Conservation (phyloP, 2,797 vertebrate species). For the Catharus ustulatus region DNA sequence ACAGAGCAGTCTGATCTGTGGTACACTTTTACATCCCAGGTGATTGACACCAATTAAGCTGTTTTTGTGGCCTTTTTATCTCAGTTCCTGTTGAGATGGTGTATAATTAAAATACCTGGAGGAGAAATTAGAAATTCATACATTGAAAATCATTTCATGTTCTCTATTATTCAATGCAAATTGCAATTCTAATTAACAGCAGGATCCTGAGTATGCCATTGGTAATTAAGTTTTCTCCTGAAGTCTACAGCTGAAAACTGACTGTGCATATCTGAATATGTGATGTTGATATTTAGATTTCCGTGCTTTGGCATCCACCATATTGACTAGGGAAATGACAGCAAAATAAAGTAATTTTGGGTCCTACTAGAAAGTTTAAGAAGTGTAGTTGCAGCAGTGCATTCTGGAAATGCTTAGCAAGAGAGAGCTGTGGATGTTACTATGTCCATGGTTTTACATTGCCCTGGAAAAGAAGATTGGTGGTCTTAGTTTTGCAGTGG, state of each 20-base stretch:
- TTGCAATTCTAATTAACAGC: slow-evolving; percentile 22
- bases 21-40: background rate
- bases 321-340: background rate
- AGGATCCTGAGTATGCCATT: background rate
- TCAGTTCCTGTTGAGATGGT: background rate
- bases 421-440: background rate
- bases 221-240: slow-evolving; percentile 25
- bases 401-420: background rate
- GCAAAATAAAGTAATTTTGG: background rate
- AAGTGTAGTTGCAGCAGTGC: background rate
- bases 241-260: background rate
- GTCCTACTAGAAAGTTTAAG: background rate
- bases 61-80: slow-evolving; percentile 16
- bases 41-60: background rate
- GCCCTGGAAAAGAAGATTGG: background rate
- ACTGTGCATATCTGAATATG: background rate
- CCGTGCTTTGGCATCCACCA: background rate
- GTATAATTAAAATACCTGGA: slow-evolving; percentile 28
- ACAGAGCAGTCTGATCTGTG: background rate
- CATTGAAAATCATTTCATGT: background rate
- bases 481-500: background rate
- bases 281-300: background rate
- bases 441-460: background rate
- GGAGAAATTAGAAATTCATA: background rate
- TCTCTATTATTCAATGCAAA: slow-evolving; percentile 14